Base-by-base conservation (phyloP, 1,140 invertebrate species). In the Stegodyphus dumicola region DNA sequence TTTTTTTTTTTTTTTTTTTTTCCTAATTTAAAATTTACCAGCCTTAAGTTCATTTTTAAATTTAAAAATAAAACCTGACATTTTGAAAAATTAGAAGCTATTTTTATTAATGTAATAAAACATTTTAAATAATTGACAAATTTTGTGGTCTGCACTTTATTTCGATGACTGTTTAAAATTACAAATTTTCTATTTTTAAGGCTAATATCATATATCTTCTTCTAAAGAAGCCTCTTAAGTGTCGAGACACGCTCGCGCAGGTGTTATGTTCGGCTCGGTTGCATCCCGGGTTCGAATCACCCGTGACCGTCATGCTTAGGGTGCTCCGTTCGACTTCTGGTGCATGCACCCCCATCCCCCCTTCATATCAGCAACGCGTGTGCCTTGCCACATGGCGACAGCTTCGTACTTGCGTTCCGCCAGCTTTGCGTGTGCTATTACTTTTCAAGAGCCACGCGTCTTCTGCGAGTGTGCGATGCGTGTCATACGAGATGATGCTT, bases 251-350 rank as follows among this genome's bases (percentile, higher is more conserved):
- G 33, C 33, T 33, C 56, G 56, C 56, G 78, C 78, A 80, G 78
- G 78, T 80, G 78, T 69, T 80, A 9, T 7, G 78, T 80, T 80
- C 78, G 78, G 78, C 78, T 80, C 78, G 78, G 78, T 2, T 80
- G 78, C 53, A 18, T 71, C 69, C n/a, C 69, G 69, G 69, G 69
- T 80, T 80, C 78, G 78, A 71, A 80, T 80, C 67, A 80, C 48
- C 78, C 78, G 78, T 80, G 78, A 80, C 78, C 67, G 78, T 80
- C 78, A 80, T 80, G 78, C 67, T 73, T 80, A 71, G 78, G 18
- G 54, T 33, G 52, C 33, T 9, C 53, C 78, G 78, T 73, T 80
- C 78, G 78, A 73, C 78, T 80, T 64, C 78, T 80, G 56, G 56
- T 60, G 75, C 15, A 11, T 18, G 51, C 33, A 33, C 33, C 33